A percentile compares a stretch with the other conserved stretches of the same genome.
Conservation (phyloP, 2,888 invertebrate genomes). For the Helobdella robusta region DNA sequence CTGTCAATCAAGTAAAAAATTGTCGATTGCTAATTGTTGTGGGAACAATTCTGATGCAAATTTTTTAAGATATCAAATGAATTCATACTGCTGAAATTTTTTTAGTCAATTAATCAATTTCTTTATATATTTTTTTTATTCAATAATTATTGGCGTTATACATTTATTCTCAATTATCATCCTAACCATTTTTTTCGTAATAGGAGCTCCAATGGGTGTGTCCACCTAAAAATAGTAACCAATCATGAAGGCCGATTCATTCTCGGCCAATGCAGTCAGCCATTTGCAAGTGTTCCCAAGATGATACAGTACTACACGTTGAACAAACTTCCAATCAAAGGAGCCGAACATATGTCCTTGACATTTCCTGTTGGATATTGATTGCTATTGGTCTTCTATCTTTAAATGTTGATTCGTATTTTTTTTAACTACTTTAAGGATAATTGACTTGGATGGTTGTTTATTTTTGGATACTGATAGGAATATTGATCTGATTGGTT, state of each 20-base stretch:
- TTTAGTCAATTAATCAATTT: too few relatives aligned
- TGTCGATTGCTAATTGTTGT: too few relatives aligned
- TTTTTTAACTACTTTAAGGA: neutral
- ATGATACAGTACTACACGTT: constrained; percentile 87
- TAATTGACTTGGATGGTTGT: too few relatives aligned
- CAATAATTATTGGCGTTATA: too few relatives aligned
- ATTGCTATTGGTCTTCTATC: constrained; percentile 4
- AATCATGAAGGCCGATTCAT: constrained; percentile 69
- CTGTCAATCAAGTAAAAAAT: constrained; percentile 91
- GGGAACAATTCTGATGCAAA: too few relatives aligned
- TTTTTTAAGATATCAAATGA: too few relatives aligned
- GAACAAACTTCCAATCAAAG: constrained; percentile 78
- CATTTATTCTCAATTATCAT: too few relatives aligned
- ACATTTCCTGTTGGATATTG: constrained; percentile 20
- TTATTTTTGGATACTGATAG: too few relatives aligned
- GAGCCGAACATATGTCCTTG: constrained; percentile 25
- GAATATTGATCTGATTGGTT: too few relatives aligned
- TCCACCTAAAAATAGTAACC: constrained; percentile 80
- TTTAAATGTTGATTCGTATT: too few relatives aligned
- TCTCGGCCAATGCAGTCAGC: constrained; percentile 81
- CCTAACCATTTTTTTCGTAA: constrained; percentile 26
- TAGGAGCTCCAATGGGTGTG: constrained; percentile 84
- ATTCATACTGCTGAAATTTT: too few relatives aligned
- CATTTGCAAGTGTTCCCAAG: constrained; percentile 82
- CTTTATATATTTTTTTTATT: too few relatives aligned